Conservation (phyloP, 2,888 invertebrate genomes). For the Epistrophe eligans region DNA sequence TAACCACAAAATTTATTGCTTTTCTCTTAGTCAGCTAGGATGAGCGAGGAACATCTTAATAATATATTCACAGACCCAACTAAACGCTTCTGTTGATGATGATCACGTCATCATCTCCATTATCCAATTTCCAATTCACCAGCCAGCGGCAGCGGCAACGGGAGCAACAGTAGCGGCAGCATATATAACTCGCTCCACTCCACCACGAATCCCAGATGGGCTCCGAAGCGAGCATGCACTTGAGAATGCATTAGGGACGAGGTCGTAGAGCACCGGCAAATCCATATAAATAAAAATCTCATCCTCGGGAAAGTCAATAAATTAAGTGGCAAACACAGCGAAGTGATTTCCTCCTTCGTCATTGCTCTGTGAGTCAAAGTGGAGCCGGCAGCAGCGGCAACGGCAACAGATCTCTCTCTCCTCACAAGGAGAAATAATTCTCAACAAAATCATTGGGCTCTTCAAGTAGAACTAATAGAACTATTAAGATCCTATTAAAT, state of each 20-base stretch:
- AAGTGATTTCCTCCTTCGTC: slow-evolving; percentile 71
- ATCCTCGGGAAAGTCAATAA: slow-evolving; percentile 74
- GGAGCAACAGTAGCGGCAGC: background rate
- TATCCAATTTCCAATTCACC: slow-evolving; percentile 37
- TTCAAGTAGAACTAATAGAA: slow-evolving; percentile 67
- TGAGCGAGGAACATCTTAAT: slow-evolving; percentile 70
- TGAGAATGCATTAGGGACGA: slow-evolving; percentile 75
- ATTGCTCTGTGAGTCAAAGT: slow-evolving; percentile 66
- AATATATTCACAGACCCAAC: slow-evolving; percentile 53
- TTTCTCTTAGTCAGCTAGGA: slow-evolving; percentile 43
- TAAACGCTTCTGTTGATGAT: slow-evolving; percentile 74
- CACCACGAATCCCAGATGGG: slow-evolving; percentile 57
- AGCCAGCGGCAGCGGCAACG: background rate
- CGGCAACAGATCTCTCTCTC: background rate
- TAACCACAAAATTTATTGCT: slow-evolving; percentile 76
- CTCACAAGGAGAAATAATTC: slow-evolving; percentile 34
- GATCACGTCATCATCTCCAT: slow-evolving; percentile 64
- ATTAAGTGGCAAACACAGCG: slow-evolving; percentile 71
- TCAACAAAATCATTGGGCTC: slow-evolving; percentile 21
- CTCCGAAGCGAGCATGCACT: slow-evolving; percentile 50
- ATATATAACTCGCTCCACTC: slow-evolving; percentile 17
- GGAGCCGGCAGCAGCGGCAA: slow-evolving; percentile 36
- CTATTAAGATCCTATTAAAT: slow-evolving; percentile 76
- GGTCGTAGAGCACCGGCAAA: slow-evolving; percentile 70
- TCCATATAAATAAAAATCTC: slow-evolving; percentile 76